Base-by-base conservation (phyloP, 1,140 invertebrate species). In the Papilio glaucus region DNA sequence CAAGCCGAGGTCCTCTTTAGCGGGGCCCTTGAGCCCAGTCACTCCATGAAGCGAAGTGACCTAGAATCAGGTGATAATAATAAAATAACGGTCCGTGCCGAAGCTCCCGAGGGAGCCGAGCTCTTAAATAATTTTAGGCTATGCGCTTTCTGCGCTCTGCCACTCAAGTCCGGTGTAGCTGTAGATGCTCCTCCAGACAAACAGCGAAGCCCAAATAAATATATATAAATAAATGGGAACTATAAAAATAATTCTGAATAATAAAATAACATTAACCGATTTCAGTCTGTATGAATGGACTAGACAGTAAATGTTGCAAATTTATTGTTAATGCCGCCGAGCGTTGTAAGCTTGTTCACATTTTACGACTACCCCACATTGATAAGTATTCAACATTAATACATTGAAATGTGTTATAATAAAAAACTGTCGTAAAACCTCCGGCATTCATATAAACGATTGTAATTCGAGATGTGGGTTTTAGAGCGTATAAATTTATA, bases 401-500 rank as follows among this genome's bases (percentile, higher is more conserved):
- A n/a, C 41, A 49, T 69, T 49, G 13, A 69, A 69, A 53, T 69
- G 42, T 26, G 41, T 57, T 41, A 53, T 29, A 53, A 69, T 69
- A 49, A 69, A 69, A 29, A 24, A 26, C 24, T 37, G 24, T 68
- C 38, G 53, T 69, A 69, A 69, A 69, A 69, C 42, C 41, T 39
- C 26, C 29, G 15, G 67, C 9, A 18, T 69, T 68, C 65, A 42
- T 26, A 68, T 53, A 49, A 68, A 68, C 67, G 42, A 53, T 49
- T 49, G 65, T 69, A 49, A 69, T 69, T 53, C 42, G 42, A 69
- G 67, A 69, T 49, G 13, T 21, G 42, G 29, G 24, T 33, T 69
- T 69, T 69, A 69, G 33, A 53, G 15, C 45, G 24, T 53, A 53
- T 53, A 69, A 53, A 69, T 69, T 53, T 69, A 69, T 69, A 69